Conservation (phyloP, 2,797 vertebrate genomes). For the Phrynocephalus vlangalii region DNA sequence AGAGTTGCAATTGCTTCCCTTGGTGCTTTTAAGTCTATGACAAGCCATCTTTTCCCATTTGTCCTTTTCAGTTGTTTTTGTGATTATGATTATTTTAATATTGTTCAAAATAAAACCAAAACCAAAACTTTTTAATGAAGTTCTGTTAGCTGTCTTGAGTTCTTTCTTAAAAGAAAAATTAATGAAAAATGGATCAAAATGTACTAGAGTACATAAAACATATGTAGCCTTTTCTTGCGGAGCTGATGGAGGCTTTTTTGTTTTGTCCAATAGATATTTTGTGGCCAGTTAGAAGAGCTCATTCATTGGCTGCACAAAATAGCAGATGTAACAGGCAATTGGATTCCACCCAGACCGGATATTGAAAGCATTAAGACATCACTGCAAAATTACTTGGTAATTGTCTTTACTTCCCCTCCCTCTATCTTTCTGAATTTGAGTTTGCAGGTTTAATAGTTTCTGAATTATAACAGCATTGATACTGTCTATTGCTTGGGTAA, state of each 20-base stretch:
- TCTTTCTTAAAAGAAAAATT: no score
- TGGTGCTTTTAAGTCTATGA: neutral
- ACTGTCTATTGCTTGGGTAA: neutral
- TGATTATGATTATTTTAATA: neutral
- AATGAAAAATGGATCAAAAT: neutral
- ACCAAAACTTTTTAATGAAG: neutral
- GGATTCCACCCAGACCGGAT: conserved; percentile 73
- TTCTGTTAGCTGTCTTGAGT: neutral
- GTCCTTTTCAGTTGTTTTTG: neutral
- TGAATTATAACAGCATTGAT: neutral
- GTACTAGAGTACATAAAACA: neutral
- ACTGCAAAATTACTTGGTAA: conserved; percentile 87
- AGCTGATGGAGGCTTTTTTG: neutral
- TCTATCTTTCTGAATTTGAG: neutral
- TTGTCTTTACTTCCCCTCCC: neutral
- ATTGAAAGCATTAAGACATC: conserved; percentile 78
- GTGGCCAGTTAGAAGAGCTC: conserved; percentile 88
- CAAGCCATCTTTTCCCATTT: neutral
- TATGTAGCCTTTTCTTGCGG: rapidly evolving
- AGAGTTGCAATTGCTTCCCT: neutral
- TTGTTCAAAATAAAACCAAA: neutral
- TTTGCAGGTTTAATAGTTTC: neutral
- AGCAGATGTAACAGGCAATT: conserved; percentile 76
- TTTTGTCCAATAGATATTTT: conserved; percentile 84
- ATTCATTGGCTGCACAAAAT: conserved; percentile 85